Evolutionary conservation across 2,113 vertebrate species (phyloP), one percentile per base, ranked within the genome.

Genomic region (Mixornis gularis): DNA sequence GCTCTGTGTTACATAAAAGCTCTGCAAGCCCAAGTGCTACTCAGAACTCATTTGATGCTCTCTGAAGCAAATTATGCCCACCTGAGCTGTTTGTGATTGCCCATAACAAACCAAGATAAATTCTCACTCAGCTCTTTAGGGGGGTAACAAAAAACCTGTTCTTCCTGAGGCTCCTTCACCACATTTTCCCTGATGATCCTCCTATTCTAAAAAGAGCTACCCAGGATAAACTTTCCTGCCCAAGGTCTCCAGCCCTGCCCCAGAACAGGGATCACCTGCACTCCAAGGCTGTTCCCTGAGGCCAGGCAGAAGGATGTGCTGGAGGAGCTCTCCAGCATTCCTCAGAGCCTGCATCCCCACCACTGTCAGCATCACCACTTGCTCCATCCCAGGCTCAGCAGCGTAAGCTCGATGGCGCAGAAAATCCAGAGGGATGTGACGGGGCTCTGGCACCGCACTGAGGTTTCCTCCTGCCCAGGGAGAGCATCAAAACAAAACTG

Each of bases 311-410:
- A 97, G 91, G 90, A 97, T 80, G 3, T 91, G 89, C 38, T 86
- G 88, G 10, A 97, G 94, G 30, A 97, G 94, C 41, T 94, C 83
- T 32, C 97, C 97, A 13, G 94, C 95, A 29, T 73, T 92, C 91
- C 91, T 92, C 58, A 98, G 53, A 64, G 95, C 36, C 3, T 96
- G 93, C 48, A 38, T 53, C 58, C 97, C 97, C 18, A 95, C 90
- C 89, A 98, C 63, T 0, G 96, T 95, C 84, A 98, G 93, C 86
- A 96, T 73, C 59, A 97, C 97, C 49, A 98, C 95, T 27, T 98
- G 97, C 73, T 98, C 97, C 80, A 60, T 90, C 10, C 96, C 96
- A 7, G 96, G 85, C 51, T 96, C 95, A 32, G 95, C 94, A 44
- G 92, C 86, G 11, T 51, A 94, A 2, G 26, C 94, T 53, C 44